A percentile compares a stretch with the other conserved stretches of the same genome.
Evolutionary conservation across 2,888 invertebrate genomes (phyloP).

Genomic region (Laspeyria flexula): DNA sequence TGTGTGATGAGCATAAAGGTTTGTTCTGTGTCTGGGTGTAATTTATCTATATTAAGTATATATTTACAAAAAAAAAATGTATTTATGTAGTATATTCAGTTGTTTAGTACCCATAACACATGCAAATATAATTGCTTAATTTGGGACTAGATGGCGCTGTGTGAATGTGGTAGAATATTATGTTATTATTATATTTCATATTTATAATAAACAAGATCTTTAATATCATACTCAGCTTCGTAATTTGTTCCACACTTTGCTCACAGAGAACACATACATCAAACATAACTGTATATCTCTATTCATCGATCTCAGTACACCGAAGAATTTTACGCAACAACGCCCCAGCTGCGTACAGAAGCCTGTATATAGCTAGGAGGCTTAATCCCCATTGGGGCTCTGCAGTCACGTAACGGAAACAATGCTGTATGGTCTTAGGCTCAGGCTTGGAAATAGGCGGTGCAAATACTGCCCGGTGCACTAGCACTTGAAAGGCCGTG

Average conservation of each 20-base stretch:
- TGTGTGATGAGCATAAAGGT: too few relatives aligned
- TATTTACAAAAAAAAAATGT: too few relatives aligned
- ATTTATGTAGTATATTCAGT: too few relatives aligned
- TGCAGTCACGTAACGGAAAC: slow-evolving; percentile 58
- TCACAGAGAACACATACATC: background rate
- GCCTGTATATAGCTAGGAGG: slow-evolving; percentile 35
- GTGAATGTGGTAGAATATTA: too few relatives aligned
- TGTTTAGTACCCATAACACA: too few relatives aligned
- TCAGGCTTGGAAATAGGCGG: slow-evolving; percentile 28
- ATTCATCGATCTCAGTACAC: slow-evolving; percentile 4
- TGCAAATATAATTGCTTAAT: too few relatives aligned
- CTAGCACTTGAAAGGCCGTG: slow-evolving; percentile 7
- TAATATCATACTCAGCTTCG: too few relatives aligned
- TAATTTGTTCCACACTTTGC: background rate
- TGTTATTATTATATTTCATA: too few relatives aligned
- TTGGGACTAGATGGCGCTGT: too few relatives aligned
- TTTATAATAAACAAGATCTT: too few relatives aligned
- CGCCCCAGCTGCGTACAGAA: slow-evolving; percentile 23
- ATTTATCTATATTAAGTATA: too few relatives aligned
- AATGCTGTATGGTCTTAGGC: slow-evolving; percentile 45
- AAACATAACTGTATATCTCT: background rate
- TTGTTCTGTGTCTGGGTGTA: too few relatives aligned
- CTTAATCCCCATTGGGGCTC: slow-evolving; percentile 51
- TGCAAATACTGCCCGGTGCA: slow-evolving; percentile 15
- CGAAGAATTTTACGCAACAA: slow-evolving; percentile 38